Evolutionary conservation across 2,888 invertebrate genomes (phyloP), one percentile per base, ranked within the genome.

Genomic region (Tanytarsus gracilentus): DNA sequence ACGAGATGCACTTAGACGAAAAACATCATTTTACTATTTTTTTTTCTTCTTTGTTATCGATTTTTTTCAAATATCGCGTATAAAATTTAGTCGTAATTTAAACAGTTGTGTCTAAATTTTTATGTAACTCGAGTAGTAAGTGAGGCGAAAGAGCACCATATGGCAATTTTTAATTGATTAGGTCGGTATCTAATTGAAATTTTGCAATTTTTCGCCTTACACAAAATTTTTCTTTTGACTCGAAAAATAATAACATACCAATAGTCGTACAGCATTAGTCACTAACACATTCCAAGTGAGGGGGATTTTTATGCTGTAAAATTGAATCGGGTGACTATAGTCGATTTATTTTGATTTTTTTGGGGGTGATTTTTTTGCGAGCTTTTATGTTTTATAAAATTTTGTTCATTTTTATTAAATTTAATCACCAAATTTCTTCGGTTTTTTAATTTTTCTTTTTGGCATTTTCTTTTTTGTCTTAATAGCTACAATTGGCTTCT

Each of bases 11-110:
- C 21, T 40, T 39, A 40, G 27, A 36, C 25, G 58, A 44, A 27
- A 40, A 29, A 48, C 58, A 58, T 58, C n/a, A n/a, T n/a, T n/a
- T n/a, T n/a, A n/a, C n/a, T n/a, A n/a, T n/a, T n/a, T n/a, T n/a
- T n/a, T n/a, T 53, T 53, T 30, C 58, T 48, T 48, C 48, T 39
- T 56, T 44, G 16, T 44, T 56, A 56, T 56, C 55, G 55, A 56
- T 56, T 56, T 56, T 52, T 36, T 48, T 25, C 27, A 40, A 18
- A 27, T 49, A 30, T 58, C 27, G n/a, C 8, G 25, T 48, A 58
- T 16, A 58, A 58, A 58, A 18, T 2, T 29, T 26, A n/a, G n/a
- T n/a, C n/a, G 2, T 27, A 56, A 26, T 11, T 16, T 25, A 16
- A 9, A 40, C 8, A 27, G 18, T 23, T 26, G 14, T 16, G 9